Conservation (phyloP, 2,113 vertebrate genomes). For the Nycticryphes semicollaris region DNA sequence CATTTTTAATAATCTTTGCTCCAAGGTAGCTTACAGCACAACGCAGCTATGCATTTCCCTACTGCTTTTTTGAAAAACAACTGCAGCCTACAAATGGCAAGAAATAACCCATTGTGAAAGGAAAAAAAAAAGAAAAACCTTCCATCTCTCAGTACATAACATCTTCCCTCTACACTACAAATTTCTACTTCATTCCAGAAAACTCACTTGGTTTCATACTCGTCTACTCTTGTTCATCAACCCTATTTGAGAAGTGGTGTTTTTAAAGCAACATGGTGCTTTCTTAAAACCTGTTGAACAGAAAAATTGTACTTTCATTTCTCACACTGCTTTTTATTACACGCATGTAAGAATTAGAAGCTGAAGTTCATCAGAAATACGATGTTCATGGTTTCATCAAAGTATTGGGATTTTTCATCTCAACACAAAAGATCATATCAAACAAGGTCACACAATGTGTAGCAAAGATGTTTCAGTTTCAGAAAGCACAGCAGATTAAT, state of each 20-base stretch:
- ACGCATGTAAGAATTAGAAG: not conserved
- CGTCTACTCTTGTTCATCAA: not conserved
- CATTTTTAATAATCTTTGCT: slow-evolving; percentile 40
- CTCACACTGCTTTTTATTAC: not conserved
- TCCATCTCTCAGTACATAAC: not conserved
- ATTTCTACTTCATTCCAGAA: slow-evolving; percentile 24
- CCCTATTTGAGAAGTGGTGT: not conserved
- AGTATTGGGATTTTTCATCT: not conserved
- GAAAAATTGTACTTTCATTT: not conserved
- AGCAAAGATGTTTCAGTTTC: not conserved
- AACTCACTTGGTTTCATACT: slow-evolving; percentile 15
- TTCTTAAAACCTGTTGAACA: not conserved
- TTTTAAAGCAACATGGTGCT: not conserved
- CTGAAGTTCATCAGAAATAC: not conserved
- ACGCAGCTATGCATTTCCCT: not conserved
- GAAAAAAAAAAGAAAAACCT: slow-evolving; percentile 17
- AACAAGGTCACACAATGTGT: not conserved
- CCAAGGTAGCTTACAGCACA: not conserved
- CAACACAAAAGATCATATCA: not conserved
- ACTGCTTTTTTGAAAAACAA: not conserved
- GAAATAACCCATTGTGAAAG: slow-evolving; percentile 25
- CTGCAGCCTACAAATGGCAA: not conserved
- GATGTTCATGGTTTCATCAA: not conserved
- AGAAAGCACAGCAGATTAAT: not conserved
- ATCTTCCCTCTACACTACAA: not conserved